Conservation (phyloP, 1,140 invertebrate genomes). For the Pachyrhynchus sulphureomaculatus region DNA sequence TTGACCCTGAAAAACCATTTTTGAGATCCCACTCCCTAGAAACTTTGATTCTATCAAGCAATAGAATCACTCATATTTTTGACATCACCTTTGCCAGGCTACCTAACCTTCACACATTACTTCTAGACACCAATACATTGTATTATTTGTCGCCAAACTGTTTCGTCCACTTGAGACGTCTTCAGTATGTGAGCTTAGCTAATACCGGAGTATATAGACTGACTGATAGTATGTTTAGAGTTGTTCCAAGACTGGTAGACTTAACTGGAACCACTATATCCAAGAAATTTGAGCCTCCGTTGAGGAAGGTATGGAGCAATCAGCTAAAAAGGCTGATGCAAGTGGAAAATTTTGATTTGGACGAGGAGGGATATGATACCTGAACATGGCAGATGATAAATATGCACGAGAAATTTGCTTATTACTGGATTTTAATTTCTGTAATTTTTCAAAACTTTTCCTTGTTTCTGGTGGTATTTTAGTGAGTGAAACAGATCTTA, state of each 20-base stretch:
- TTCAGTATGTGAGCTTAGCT: constrained; percentile 46
- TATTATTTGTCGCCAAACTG: constrained; percentile 37
- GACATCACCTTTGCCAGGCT: constrained; percentile 44
- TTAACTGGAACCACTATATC: constrained; percentile 43
- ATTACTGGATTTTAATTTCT: background rate
- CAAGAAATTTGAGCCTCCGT: constrained; percentile 42
- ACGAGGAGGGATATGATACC: background rate
- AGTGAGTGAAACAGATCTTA: too few relatives aligned
- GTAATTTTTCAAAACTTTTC: background rate
- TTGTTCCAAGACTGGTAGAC: constrained; percentile 42
- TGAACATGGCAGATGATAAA: background rate
- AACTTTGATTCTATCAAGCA: constrained; percentile 40
- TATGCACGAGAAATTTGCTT: too few relatives aligned
- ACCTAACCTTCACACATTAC: constrained; percentile 41
- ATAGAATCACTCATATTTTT: constrained; percentile 45
- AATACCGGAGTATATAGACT: constrained; percentile 45
- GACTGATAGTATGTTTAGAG: constrained; percentile 41
- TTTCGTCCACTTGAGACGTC: constrained; percentile 41
- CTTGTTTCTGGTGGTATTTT: too few relatives aligned
- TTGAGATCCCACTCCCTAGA: constrained; percentile 41
- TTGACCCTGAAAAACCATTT: constrained; percentile 39
- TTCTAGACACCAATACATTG: constrained; percentile 42
- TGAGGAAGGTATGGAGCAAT: constrained; percentile 40
- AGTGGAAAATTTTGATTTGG: constrained; percentile 5
- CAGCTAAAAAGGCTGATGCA: constrained; percentile 38